Percentiles rank a stretch among this genome's conserved stretches.
Evolutionary conservation across 1,140 invertebrate species (phyloP).

Genomic region (Pararge aegeria): DNA sequence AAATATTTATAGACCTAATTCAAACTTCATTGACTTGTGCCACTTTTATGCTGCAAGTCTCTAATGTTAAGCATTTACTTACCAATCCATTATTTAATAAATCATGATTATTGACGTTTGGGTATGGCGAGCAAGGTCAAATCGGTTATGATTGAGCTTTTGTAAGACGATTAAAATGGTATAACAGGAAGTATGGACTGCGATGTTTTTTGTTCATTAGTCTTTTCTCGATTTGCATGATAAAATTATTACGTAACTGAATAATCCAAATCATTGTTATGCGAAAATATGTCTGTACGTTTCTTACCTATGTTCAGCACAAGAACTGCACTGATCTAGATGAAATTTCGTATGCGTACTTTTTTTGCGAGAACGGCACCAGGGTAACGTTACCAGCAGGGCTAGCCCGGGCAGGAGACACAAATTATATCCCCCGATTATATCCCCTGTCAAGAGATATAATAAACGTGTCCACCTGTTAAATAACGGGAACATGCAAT

Average conservation of each 20-base stretch:
- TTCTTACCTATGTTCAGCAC: too few species aligned
- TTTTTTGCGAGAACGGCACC: too few species aligned
- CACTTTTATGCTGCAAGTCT: background rate
- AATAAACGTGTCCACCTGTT: too few species aligned
- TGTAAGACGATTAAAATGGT: constrained; percentile 3
- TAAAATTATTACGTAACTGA: background rate
- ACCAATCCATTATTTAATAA: constrained; percentile 1
- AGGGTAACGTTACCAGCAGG: too few species aligned
- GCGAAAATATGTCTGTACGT: too few species aligned
- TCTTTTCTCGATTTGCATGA: background rate
- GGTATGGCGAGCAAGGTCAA: background rate
- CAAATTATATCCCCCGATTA: too few species aligned
- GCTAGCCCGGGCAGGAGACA: too few species aligned
- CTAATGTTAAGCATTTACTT: background rate
- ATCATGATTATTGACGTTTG: background rate
- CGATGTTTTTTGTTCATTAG: background rate
- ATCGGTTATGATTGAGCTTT: background rate
- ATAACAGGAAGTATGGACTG: background rate
- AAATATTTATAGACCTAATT: background rate
- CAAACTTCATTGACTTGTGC: background rate
- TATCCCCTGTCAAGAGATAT: too few species aligned
- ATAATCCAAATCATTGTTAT: too few species aligned
- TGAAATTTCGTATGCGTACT: too few species aligned
- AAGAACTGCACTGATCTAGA: too few species aligned
- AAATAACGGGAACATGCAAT: too few species aligned